A percentile compares a stretch with the other conserved stretches of the same genome.
phyloP scores from a whole-genome alignment of 2,797 vertebrate species.

The Valencia hispanica region DNA sequence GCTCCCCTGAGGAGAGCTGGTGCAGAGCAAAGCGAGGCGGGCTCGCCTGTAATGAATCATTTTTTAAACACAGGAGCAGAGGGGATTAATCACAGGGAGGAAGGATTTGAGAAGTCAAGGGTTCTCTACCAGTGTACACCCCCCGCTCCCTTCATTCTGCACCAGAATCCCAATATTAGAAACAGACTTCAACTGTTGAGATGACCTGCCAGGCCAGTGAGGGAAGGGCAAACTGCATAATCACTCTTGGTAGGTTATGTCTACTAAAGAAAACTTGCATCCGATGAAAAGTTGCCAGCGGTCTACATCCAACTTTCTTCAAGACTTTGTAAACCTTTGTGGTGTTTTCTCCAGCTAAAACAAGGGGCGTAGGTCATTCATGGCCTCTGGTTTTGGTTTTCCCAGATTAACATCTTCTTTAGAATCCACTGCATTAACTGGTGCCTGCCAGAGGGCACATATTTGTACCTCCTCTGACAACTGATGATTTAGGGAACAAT shows the following conservation, averaged over 20 bases:
- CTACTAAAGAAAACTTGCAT: conserved; percentile 70
- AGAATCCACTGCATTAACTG: neutral
- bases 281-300: conserved; percentile 30
- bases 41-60: conserved; percentile 98
- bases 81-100: conserved; percentile 96
- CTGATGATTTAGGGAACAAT: too few species aligned
- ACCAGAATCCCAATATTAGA: conserved; percentile 90
- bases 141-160: conserved; percentile 69
- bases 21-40: conserved; percentile 84
- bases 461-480: too few species aligned
- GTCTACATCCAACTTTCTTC: conserved; percentile 32
- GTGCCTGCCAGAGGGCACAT: too few species aligned
- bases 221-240: conserved; percentile 65
- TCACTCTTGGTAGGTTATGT: conserved; percentile 65
- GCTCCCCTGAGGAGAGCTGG: conserved; percentile 89
- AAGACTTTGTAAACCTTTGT: conserved; percentile 23
- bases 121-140: conserved; percentile 85
- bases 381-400: neutral
- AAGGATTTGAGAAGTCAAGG: conserved; percentile 96
- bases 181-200: conserved; percentile 84
- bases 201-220: conserved; percentile 71
- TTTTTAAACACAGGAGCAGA: conserved; percentile 97
- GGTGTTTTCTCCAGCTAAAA: conserved; percentile 44
- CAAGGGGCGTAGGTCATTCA: neutral
- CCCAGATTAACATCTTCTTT: neutral